A percentile compares a stretch with the other conserved stretches of the same genome.
These are phyloP conservation scores for Subanguina moxae DNA, from an alignment of 1,140 invertebrate genomes.

Conservation along the genomic window DNA sequence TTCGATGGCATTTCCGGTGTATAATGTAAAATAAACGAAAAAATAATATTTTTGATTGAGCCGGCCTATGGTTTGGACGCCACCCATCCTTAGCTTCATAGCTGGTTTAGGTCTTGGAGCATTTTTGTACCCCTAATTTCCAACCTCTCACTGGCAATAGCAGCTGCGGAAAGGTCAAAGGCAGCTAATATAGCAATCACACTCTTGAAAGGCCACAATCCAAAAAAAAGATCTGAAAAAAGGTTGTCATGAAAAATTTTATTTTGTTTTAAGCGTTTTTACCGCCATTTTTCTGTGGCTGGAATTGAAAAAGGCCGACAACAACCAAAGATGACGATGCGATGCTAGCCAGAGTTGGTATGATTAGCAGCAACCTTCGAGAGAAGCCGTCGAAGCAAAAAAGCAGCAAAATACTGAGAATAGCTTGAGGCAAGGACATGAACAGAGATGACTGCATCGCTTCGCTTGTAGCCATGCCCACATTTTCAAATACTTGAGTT, in stretches of 20 bases:
- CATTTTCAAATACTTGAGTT: constrained; percentile 45
- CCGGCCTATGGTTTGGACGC: too few species aligned
- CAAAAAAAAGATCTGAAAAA: neutral
- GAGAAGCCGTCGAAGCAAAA: constrained; percentile 46
- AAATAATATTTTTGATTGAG: too few species aligned
- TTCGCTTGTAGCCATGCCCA: constrained; percentile 18
- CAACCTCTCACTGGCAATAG: constrained; percentile 38
- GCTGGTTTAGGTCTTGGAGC: too few species aligned
- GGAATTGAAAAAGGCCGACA: constrained; percentile 21
- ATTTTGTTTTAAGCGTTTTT: neutral
- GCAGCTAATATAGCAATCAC: constrained; percentile 30
- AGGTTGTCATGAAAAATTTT: neutral
- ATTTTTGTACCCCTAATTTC: neutral
- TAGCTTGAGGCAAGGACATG: constrained; percentile 40
- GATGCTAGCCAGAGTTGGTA: constrained; percentile 41
- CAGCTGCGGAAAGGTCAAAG: constrained; percentile 35
- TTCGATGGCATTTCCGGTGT: too few species aligned
- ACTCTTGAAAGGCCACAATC: neutral
- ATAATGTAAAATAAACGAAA: too few species aligned
- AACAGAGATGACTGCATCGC: constrained; percentile 35
- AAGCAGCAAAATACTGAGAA: constrained; percentile 33
- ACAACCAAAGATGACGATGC: constrained; percentile 21
- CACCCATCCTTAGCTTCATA: too few species aligned
- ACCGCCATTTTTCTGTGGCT: neutral
- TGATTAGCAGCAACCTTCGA: constrained; percentile 31